Percentiles rank a stretch among this genome's conserved stretches.
phyloP scores from a whole-genome alignment of 2,113 vertebrate genomes.

The Forbesichthys papilliferus region DNA sequence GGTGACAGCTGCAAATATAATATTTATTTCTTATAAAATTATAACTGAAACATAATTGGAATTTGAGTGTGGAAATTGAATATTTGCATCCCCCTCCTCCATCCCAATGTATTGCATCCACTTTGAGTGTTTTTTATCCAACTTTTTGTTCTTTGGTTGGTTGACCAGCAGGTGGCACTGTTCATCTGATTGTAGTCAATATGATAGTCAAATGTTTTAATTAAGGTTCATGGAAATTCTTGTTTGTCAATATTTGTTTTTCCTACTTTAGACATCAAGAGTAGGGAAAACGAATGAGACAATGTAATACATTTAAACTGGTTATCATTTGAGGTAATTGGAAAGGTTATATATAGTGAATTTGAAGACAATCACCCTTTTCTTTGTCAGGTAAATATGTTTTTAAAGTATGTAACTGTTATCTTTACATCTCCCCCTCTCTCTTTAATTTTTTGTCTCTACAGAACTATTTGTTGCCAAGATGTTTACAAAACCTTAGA shows the following conservation, averaged over 20 bases:
- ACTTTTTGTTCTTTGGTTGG: not conserved
- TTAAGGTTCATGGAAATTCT: not conserved
- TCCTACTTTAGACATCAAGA: not conserved
- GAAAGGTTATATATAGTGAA: not conserved
- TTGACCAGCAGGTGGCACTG: slow-evolving; percentile 50
- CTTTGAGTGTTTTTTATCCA: not conserved
- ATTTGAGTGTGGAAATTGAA: slow-evolving; percentile 53
- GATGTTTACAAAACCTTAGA: not conserved
- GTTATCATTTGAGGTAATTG: slow-evolving; percentile 22
- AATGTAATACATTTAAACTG: not conserved
- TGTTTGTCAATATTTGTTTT: not conserved
- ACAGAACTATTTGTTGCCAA: slow-evolving; percentile 53
- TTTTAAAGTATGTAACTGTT: not conserved
- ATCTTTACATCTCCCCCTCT: slow-evolving; percentile 2
- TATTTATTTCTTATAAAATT: slow-evolving; percentile 43
- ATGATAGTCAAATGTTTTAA: not conserved
- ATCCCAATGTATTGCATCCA: not conserved
- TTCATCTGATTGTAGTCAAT: slow-evolving; percentile 32
- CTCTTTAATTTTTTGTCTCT: slow-evolving; percentile 3
- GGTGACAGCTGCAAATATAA: slow-evolving; percentile 71
- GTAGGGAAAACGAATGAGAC: too few species aligned
- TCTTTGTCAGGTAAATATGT: not conserved
- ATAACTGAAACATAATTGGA: slow-evolving; percentile 43
- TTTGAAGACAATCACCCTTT: not conserved
- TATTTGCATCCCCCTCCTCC: slow-evolving; percentile 29